These are phyloP conservation scores for Syncerus caffer DNA, from an alignment of 2,797 vertebrate species.

Conservation along the genomic window DNA sequence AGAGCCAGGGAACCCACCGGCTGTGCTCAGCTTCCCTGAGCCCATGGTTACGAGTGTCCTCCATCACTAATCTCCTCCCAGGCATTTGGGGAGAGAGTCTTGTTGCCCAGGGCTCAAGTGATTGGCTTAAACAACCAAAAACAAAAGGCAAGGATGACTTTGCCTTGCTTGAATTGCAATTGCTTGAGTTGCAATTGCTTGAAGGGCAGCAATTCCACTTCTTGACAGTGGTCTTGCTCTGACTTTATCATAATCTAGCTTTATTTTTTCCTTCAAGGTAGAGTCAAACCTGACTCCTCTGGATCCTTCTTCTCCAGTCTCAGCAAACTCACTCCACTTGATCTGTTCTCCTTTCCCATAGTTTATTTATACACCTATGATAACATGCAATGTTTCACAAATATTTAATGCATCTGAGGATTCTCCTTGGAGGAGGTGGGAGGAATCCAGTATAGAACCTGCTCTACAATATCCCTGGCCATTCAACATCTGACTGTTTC, in stretches of 20 bases:
- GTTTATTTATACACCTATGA: not conserved
- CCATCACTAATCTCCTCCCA: not conserved
- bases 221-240: not conserved
- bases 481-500: not conserved
- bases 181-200: not conserved
- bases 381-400: not conserved
- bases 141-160: not conserved
- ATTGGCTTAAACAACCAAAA: not conserved
- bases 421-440: not conserved
- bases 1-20: not conserved
- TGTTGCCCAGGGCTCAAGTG: not conserved
- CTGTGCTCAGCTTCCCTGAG: not conserved
- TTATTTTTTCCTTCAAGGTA: not conserved
- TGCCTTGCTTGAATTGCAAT: not conserved
- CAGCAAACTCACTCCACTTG: not conserved
- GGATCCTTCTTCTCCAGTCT: not conserved
- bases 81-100: not conserved
- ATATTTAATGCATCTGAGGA: not conserved
- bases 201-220: not conserved
- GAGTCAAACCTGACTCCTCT: not conserved
- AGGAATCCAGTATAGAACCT: not conserved
- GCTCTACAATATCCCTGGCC: not conserved
- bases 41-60: accelerated
- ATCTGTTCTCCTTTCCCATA: not conserved
- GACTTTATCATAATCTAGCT: not conserved